phyloP scores from a whole-genome alignment of 2,888 invertebrate genomes.

The Spilosoma lubricipeda region DNA sequence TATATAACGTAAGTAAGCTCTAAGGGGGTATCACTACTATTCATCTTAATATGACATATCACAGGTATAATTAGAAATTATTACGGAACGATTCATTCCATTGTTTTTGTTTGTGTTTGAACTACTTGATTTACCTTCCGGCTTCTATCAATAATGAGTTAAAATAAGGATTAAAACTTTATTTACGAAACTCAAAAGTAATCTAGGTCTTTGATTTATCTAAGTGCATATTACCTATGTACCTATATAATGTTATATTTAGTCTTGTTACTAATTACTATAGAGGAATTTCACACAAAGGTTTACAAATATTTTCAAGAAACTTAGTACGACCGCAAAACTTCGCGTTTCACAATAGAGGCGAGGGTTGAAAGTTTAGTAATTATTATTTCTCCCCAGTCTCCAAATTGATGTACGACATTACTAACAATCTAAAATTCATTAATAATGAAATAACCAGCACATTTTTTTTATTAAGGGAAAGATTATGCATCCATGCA shows the following conservation, averaged over 20 bases:
- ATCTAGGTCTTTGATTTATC: background rate
- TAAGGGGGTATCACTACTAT: background rate
- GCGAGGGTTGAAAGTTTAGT: background rate
- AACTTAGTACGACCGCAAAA: background rate
- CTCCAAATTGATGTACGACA: background rate
- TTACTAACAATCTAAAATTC: background rate
- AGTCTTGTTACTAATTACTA: background rate
- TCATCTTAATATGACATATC: background rate
- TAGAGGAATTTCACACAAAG: background rate
- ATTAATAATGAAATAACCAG: background rate
- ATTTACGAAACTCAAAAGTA: background rate
- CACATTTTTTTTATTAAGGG: background rate
- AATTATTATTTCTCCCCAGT: conserved; percentile 1
- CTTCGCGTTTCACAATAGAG: background rate
- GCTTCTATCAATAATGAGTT: too few species aligned
- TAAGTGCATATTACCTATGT: too few species aligned
- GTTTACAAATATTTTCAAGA: background rate
- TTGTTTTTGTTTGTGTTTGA: too few species aligned
- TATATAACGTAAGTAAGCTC: too few species aligned
- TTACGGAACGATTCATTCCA: too few species aligned
- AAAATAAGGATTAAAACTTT: too few species aligned
- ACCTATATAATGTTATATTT: background rate
- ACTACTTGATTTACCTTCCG: too few species aligned
- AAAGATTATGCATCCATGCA: background rate
- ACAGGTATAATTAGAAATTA: too few species aligned